These are phyloP conservation scores for Phragmatobia fuliginosa DNA, from an alignment of 2,888 invertebrate species.

Conservation along the genomic window DNA sequence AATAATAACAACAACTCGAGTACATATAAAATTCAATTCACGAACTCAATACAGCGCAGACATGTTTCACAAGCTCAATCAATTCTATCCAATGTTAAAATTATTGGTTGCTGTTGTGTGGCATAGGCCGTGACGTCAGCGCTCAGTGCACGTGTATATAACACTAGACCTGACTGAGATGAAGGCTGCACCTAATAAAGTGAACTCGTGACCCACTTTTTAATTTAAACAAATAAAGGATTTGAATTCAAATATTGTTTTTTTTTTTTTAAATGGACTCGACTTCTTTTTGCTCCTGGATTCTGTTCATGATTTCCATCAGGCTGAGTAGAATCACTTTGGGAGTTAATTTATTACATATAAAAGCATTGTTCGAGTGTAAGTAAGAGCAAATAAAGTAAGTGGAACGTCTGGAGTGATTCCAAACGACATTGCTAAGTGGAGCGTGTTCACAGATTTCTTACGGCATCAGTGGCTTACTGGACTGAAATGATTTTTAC, in stretches of 20 bases:
- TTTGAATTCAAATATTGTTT: too few relatives aligned
- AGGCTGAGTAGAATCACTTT: too few relatives aligned
- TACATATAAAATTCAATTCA: neutral
- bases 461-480: neutral
- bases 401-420: conserved; percentile 42
- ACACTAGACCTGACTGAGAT: neutral
- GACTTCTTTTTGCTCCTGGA: too few relatives aligned
- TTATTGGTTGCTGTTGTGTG: neutral
- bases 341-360: too few relatives aligned
- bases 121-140: neutral
- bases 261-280: too few relatives aligned
- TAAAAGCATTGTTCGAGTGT: neutral
- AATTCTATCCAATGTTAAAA: neutral
- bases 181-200: neutral
- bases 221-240: neutral
- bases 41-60: neutral
- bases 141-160: neutral
- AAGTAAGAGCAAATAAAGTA: conserved; percentile 14
- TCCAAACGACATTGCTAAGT: conserved; percentile 33
- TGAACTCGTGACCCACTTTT: neutral
- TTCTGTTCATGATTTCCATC: too few relatives aligned
- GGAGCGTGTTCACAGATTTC: neutral
- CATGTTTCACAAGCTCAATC: conserved; percentile 1
- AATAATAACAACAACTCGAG: neutral
- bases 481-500: neutral